These are phyloP conservation scores for Tinea semifulvella DNA, from an alignment of 2,888 invertebrate species.

Conservation along the genomic window DNA sequence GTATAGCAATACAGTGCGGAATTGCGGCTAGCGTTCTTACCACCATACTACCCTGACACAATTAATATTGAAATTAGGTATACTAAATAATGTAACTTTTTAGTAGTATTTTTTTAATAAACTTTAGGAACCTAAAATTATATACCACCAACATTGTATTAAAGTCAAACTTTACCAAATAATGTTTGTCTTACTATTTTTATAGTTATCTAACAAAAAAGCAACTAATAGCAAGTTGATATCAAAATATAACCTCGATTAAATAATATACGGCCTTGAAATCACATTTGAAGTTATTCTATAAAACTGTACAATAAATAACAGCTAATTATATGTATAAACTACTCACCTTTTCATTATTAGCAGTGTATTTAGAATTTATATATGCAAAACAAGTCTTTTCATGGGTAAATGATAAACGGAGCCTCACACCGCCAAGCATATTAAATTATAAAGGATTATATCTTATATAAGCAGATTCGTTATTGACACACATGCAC, in stretches of 20 bases:
- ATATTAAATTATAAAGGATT: constrained; percentile 26
- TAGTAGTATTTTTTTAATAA: no score
- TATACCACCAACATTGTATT: no score
- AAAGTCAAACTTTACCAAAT: no score
- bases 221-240: constrained; percentile 2
- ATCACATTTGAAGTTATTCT: background rate
- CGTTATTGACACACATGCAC: background rate
- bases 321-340: background rate
- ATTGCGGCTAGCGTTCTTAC: no score
- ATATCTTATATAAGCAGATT: background rate
- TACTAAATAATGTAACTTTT: no score
- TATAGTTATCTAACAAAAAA: no score
- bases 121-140: no score
- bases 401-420: constrained; percentile 44
- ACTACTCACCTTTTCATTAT: constrained; percentile 44
- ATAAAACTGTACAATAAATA: background rate
- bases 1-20: no score
- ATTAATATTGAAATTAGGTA: no score
- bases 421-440: constrained; percentile 50
- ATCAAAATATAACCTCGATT: constrained; percentile 1
- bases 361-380: constrained; percentile 52
- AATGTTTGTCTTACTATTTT: no score
- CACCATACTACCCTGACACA: no score
- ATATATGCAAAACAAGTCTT: constrained; percentile 55
- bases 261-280: background rate